Evolutionary conservation across 2,113 vertebrate species (phyloP), one percentile per base, ranked within the genome.

Genomic region (Anser brachyrhynchus): DNA sequence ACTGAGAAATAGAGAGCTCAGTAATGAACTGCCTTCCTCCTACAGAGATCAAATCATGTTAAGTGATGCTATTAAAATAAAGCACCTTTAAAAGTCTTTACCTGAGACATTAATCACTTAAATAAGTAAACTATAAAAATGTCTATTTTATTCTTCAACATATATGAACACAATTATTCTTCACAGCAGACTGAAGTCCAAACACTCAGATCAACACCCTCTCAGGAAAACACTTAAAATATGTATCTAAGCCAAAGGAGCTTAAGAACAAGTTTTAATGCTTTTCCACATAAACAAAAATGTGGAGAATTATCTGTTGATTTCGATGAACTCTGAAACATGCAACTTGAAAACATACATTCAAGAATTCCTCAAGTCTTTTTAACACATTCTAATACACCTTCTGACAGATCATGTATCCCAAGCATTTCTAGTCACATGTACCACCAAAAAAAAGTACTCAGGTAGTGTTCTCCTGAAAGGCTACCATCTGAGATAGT

Each of bases 31-130:
- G 71, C 69, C 72, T 90, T 96, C 54, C n/a, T 90, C 90, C 93
- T 91, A 87, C 54, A 89, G 89, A 84, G 84, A 93, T 61, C 90
- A 96, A 96, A 95, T 93, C 81, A 92, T 52, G 64, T 92, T 90
- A 92, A 97, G 86, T 76, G 64, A 74, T 71, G 77, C 18, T 91
- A 70, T 84, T 93, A 93, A 94, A 96, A 95, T 87, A 91, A 90
- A 87, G 92, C 70, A 90, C 25, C 20, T 94, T 92, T 73, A 79
- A 71, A 72, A 71, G 28, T 79, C 55, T 74, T 87, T 85, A 85
- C 78, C 64, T 87, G 65, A 71, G 31, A 75, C 15, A 29, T 9
- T 64, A 67, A 85, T n/a, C 77, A 80, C 29, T 91, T 80, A 92
- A 87, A 79, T 67, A n/a, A 77, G 39, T 28, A 81, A 78, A 23